Percentiles rank a stretch among this genome's conserved stretches.
Conservation (phyloP, 2,113 vertebrate species). For the Phyllostomus hastatus region DNA sequence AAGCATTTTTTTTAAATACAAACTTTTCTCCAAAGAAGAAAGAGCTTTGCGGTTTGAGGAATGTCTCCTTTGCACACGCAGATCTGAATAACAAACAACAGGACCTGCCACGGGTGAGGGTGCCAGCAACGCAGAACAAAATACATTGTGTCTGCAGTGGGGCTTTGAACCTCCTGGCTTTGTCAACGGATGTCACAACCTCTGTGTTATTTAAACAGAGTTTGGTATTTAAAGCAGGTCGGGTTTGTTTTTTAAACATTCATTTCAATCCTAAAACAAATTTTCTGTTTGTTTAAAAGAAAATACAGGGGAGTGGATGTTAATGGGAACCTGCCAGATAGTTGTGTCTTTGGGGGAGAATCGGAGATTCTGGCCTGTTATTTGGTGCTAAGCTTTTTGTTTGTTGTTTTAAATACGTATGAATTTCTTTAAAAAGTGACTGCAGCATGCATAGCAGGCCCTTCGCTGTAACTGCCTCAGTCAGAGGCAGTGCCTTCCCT, state of each 20-base stretch:
- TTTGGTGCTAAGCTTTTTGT: background rate
- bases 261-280: constrained; percentile 36
- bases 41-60: background rate
- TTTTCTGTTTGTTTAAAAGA: constrained; percentile 38
- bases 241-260: constrained; percentile 64
- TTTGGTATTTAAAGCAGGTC: constrained; percentile 57
- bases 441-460: background rate
- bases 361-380: background rate
- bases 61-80: background rate
- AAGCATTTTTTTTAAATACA: background rate
- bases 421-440: background rate
- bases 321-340: background rate
- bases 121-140: constrained; percentile 45
- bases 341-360: background rate
- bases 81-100: constrained; percentile 13
- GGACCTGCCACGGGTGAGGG: background rate
- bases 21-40: background rate
- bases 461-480: background rate
- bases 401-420: background rate
- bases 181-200: constrained; percentile 40
- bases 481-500: too few species aligned
- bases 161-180: constrained; percentile 55
- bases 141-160: background rate
- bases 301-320: background rate
- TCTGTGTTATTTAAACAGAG: constrained; percentile 56